Percentiles rank a stretch among this genome's conserved stretches.
Conservation (phyloP, 2,797 vertebrate species). For the Spea hammondii region DNA sequence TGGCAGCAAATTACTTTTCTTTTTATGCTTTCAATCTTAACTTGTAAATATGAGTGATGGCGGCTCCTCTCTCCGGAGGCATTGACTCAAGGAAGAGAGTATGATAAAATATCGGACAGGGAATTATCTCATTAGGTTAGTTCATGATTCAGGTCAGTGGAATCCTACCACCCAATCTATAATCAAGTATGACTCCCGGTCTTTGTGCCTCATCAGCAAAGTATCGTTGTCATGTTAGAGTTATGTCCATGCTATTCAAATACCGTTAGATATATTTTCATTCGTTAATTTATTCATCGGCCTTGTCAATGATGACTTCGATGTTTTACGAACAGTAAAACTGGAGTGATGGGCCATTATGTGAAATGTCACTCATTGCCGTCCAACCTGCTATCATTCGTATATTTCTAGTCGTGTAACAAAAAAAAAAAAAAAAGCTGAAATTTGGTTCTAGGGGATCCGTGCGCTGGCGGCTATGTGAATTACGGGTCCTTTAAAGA, state of each 20-base stretch:
- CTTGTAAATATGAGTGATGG: background rate
- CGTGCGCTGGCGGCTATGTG: background rate
- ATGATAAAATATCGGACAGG: constrained; percentile 1
- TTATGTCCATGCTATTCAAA: constrained; percentile 33
- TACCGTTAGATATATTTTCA: constrained; percentile 41
- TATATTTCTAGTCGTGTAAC: background rate
- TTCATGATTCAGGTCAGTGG: constrained; percentile 11
- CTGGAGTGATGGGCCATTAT: constrained; percentile 42
- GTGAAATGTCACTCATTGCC: constrained; percentile 22
- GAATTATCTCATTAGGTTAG: constrained; percentile 16
- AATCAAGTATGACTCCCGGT: constrained; percentile 7
- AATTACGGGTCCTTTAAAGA: background rate
- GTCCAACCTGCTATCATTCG: background rate
- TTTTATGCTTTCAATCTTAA: background rate
- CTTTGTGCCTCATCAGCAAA: constrained; percentile 34
- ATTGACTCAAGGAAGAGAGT: constrained; percentile 11
- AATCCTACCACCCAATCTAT: constrained; percentile 21
- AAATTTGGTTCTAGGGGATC: background rate
- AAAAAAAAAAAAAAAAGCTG: background rate
- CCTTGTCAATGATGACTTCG: constrained; percentile 30
- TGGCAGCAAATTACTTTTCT: background rate
- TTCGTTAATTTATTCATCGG: constrained; percentile 22
- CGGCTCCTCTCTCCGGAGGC: background rate
- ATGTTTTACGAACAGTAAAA: constrained; percentile 22
- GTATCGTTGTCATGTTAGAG: constrained; percentile 33